Evolutionary conservation across 2,888 invertebrate species (phyloP).

Genomic region (Mallateleia sp.): DNA sequence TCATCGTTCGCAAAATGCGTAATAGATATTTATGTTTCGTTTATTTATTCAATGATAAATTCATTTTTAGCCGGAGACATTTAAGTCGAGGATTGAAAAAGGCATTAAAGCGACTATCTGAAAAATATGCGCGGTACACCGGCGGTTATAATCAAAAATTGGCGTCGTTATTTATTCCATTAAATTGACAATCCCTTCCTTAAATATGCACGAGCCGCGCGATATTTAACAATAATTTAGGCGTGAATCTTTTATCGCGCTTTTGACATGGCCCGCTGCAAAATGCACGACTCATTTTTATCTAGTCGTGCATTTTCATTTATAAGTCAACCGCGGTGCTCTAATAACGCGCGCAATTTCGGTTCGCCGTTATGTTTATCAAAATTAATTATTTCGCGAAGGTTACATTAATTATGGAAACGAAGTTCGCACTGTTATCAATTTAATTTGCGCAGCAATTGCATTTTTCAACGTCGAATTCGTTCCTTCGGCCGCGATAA

Average conservation of each 20-base stretch:
- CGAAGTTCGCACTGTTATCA: constrained; percentile 58
- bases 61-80: constrained; percentile 62
- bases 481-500: constrained; percentile 33
- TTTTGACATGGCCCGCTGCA: constrained; percentile 47
- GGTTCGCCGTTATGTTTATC: constrained; percentile 53
- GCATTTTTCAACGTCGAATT: constrained; percentile 54
- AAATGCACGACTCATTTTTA: constrained; percentile 51
- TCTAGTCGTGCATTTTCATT: constrained; percentile 52
- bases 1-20: constrained; percentile 63
- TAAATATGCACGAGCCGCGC: constrained; percentile 3
- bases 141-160: constrained; percentile 51
- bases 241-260: constrained; percentile 42
- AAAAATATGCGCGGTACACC: constrained; percentile 28
- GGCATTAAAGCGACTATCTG: constrained; percentile 50
- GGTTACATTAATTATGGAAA: constrained; percentile 64
- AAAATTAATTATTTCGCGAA: constrained; percentile 68
- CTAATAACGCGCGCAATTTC: constrained; percentile 47
- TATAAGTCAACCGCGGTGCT: constrained; percentile 35
- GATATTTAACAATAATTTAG: constrained; percentile 62
- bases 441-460: constrained; percentile 55
- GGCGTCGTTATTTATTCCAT: constrained; percentile 67
- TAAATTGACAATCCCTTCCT: constrained; percentile 48
- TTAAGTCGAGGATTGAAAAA: constrained; percentile 58
- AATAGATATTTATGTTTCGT: constrained; percentile 68
- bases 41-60: constrained; percentile 73